These are phyloP conservation scores for Cephus nigrinus DNA, from an alignment of 2,888 invertebrate species.

Conservation along the genomic window DNA sequence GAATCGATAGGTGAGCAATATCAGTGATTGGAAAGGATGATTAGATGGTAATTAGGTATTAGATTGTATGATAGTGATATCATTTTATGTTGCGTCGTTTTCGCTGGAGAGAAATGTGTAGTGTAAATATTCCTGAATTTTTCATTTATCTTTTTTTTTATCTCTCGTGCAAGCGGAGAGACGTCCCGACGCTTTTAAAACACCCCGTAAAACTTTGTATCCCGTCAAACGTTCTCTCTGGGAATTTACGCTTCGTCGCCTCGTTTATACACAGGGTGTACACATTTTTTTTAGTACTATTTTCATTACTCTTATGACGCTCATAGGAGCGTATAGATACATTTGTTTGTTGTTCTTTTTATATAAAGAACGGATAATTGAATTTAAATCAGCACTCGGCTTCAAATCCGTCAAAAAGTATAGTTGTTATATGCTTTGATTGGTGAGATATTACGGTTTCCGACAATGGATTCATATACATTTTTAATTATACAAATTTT, in stretches of 20 bases:
- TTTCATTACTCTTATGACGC: background rate
- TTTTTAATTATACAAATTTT: too few species aligned
- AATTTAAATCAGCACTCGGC: background rate
- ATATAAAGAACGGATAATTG: too few species aligned
- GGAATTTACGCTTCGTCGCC: background rate
- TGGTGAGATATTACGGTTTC: too few species aligned
- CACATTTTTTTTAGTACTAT: background rate
- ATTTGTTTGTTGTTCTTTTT: too few species aligned
- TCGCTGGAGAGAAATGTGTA: background rate
- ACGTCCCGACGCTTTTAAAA: background rate
- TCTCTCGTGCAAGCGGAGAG: background rate
- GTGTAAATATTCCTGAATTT: background rate
- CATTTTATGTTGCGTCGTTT: background rate
- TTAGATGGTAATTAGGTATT: background rate
- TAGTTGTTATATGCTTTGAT: too few species aligned
- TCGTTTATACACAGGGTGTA: background rate
- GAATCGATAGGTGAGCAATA: slow-evolving; percentile 27
- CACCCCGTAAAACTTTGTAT: background rate
- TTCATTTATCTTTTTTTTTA: background rate
- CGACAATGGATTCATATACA: too few species aligned
- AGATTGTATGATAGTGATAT: background rate
- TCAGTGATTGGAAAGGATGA: background rate
- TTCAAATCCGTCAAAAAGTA: background rate
- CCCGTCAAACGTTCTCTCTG: background rate
- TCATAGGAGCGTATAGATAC: too few species aligned